These are phyloP conservation scores for Spodoptera exigua DNA, from an alignment of 2,888 invertebrate genomes.

Conservation along the genomic window DNA sequence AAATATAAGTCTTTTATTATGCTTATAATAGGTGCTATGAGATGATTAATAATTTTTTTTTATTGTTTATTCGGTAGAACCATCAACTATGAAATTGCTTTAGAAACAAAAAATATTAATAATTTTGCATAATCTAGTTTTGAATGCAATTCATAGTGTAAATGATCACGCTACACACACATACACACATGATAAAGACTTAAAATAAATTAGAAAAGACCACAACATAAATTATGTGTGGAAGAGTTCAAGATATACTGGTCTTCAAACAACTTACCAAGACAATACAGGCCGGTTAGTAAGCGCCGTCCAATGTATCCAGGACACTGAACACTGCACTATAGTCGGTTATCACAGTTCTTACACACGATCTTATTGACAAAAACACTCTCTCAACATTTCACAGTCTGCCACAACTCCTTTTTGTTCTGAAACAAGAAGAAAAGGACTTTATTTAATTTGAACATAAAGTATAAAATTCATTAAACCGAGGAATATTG, in stretches of 20 bases:
- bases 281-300: constrained; percentile 68
- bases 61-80: too few species aligned
- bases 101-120: too few species aligned
- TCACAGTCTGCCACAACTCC: constrained; percentile 65
- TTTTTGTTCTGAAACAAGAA: constrained; percentile 73
- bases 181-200: too few species aligned
- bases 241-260: background rate
- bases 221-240: background rate
- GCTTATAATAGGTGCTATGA: too few species aligned
- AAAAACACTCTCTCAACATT: constrained; percentile 53
- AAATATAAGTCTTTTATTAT: too few species aligned
- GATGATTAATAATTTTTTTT: too few species aligned
- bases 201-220: background rate
- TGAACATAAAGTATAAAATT: too few species aligned
- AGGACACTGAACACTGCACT: constrained; percentile 71
- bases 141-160: too few species aligned
- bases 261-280: constrained; percentile 71
- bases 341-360: constrained; percentile 60
- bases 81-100: too few species aligned
- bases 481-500: too few species aligned
- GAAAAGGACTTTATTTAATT: constrained; percentile 12
- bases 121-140: too few species aligned
- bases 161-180: too few species aligned
- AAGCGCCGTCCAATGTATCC: constrained; percentile 68
- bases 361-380: constrained; percentile 50